Evolutionary conservation across 2,113 vertebrate genomes (phyloP).

Genomic region (Phycodurus eques): DNA sequence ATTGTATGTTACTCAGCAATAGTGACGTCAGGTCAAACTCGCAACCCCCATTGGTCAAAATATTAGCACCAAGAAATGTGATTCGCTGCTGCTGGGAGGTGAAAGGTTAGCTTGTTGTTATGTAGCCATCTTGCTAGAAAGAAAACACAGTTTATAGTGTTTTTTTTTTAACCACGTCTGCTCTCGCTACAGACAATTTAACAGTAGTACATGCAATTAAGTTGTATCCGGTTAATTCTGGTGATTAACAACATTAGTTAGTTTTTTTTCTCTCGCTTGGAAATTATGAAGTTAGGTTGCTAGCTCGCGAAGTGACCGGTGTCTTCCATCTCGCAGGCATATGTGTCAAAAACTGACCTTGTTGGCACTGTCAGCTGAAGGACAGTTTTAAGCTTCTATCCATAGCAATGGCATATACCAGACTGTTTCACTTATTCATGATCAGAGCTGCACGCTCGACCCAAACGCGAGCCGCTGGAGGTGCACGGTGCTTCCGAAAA

Average conservation of each 20-base stretch:
- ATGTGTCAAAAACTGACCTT: slow-evolving; percentile 21
- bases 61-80: background rate
- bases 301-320: background rate
- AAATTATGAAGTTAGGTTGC: background rate
- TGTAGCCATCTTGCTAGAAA: slow-evolving; percentile 10
- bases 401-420: slow-evolving; percentile 30
- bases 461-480: slow-evolving; percentile 28
- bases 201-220: background rate
- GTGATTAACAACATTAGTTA: background rate
- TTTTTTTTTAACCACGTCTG: background rate
- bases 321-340: background rate
- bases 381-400: slow-evolving; percentile 5
- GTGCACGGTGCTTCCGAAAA: slow-evolving; percentile 31
- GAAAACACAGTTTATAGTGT: background rate
- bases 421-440: slow-evolving; percentile 29
- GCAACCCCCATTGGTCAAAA: slow-evolving; percentile 37
- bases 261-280: no score
- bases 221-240: background rate
- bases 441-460: slow-evolving; percentile 17
- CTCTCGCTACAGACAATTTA: background rate
- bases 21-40: background rate
- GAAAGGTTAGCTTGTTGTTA: slow-evolving; percentile 35
- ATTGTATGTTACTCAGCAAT: no score
- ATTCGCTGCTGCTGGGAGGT: slow-evolving; percentile 36
- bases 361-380: background rate